Evolutionary conservation across 2,888 invertebrate genomes (phyloP).

Genomic region (Melieria crassipennis): DNA sequence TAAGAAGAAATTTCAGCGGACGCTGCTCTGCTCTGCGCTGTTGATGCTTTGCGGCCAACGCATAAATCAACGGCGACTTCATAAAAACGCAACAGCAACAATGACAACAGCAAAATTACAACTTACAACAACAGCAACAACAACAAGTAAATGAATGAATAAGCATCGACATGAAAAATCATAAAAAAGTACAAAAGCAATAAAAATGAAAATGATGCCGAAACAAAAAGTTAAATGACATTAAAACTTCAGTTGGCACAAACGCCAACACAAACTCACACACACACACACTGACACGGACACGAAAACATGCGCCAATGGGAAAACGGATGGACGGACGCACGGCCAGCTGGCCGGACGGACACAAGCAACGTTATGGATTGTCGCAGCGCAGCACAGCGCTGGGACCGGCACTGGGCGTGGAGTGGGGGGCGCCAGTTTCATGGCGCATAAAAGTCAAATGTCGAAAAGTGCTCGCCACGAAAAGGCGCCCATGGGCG

Average conservation of each 20-base stretch:
- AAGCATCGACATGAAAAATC: neutral
- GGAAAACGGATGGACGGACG: too few species aligned
- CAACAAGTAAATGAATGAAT: constrained; percentile 3
- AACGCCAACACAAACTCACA: neutral
- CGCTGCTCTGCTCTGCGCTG: too few species aligned
- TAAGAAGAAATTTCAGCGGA: neutral
- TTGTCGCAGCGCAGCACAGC: too few species aligned
- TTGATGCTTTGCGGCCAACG: neutral
- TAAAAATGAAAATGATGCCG: constrained; percentile 13
- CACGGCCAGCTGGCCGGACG: too few species aligned
- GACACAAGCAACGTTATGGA: too few species aligned
- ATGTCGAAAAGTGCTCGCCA: too few species aligned
- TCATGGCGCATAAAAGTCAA: too few species aligned
- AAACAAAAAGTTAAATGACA: constrained; percentile 25
- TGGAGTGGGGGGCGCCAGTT: too few species aligned
- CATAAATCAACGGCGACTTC: constrained; percentile 24
- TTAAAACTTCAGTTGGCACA: constrained; percentile 10
- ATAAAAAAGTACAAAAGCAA: constrained; percentile 11
- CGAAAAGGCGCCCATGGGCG: too few species aligned
- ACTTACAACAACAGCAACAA: constrained; percentile 8
- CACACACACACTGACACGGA: too few species aligned
- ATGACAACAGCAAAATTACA: neutral
- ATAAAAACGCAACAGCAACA: constrained; percentile 15
- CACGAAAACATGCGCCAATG: too few species aligned
- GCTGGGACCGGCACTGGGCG: too few species aligned